Conservation (phyloP, 2,113 vertebrate genomes). For the Stigmatopora argus region DNA sequence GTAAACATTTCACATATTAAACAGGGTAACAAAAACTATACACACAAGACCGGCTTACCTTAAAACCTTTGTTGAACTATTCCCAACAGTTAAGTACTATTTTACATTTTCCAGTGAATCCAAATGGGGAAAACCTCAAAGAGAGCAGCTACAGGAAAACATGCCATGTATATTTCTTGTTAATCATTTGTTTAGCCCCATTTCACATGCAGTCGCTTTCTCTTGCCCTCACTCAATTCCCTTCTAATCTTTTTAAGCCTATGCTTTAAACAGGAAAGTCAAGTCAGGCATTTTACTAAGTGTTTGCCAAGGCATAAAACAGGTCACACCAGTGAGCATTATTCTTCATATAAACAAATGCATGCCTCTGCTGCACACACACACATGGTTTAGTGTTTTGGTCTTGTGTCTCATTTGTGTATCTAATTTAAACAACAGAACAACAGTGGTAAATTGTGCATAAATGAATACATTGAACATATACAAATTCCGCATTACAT, state of each 20-base stretch:
- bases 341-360: slow-evolving; percentile 5
- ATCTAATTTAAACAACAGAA: neutral
- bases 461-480: neutral
- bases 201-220: neutral
- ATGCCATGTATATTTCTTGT: neutral
- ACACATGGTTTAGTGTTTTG: neutral
- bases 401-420: neutral
- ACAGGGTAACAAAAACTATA: neutral
- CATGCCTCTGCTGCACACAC: neutral
- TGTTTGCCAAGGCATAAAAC: slow-evolving; percentile 10
- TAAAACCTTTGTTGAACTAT: neutral
- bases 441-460: neutral
- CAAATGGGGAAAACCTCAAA: slow-evolving; percentile 22
- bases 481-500: neutral
- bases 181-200: slow-evolving; percentile 7
- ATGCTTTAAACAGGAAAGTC: slow-evolving; percentile 42
- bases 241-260: slow-evolving; percentile 1
- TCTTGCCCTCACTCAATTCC: neutral
- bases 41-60: neutral
- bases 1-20: neutral
- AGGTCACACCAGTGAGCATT: slow-evolving; percentile 14
- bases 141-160: slow-evolving; percentile 2
- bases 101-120: neutral
- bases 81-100: neutral
- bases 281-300: slow-evolving; percentile 16